Conservation (phyloP, 2,113 vertebrate genomes). For the Cisticola juncidis region DNA sequence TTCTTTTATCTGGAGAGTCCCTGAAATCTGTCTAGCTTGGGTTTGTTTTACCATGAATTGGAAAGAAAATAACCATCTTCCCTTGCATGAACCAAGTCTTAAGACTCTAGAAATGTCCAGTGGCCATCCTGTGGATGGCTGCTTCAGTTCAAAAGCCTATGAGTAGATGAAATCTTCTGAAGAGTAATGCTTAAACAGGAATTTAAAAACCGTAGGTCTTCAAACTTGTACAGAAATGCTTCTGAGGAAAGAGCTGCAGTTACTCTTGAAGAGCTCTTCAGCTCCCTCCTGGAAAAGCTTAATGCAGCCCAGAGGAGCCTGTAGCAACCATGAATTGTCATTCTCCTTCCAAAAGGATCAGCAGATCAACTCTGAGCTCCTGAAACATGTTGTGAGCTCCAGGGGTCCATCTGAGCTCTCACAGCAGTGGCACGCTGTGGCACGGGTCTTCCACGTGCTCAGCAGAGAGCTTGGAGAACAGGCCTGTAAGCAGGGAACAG, state of each 20-base stretch:
- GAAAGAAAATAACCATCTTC: background rate
- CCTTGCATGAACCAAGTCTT: background rate
- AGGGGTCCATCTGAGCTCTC: background rate
- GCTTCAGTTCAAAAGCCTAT: background rate
- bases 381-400: rapidly evolving
- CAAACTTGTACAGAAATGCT: background rate
- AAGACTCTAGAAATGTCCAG: background rate
- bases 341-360: background rate
- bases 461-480: background rate
- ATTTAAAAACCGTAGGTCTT: background rate
- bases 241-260: background rate
- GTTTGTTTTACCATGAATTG: background rate
- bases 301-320: background rate
- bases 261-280: background rate
- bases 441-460: background rate
- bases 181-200: background rate
- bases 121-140: background rate
- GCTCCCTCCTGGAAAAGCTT: background rate
- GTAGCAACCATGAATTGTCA: background rate
- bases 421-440: background rate
- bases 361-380: background rate
- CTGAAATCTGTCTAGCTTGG: background rate
- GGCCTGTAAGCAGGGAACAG: background rate
- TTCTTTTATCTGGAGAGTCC: background rate
- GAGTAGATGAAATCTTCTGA: background rate